phyloP scores from a whole-genome alignment of 2,888 invertebrate genomes.

The Diaperis boleti region DNA sequence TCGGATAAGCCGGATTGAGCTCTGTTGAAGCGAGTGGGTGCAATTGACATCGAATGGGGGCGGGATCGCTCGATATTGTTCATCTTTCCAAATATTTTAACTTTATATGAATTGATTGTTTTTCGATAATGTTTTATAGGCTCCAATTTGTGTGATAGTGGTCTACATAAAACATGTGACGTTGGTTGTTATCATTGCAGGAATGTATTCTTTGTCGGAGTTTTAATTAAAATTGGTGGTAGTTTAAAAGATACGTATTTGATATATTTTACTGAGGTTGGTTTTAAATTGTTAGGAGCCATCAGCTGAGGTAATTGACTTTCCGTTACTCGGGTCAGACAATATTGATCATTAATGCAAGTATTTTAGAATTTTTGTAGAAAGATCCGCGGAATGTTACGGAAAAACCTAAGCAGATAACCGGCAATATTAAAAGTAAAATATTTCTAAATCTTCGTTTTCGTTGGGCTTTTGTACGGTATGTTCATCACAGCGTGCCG shows the following conservation, averaged over 20 bases:
- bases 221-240: not conserved
- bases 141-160: no score
- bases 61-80: not conserved
- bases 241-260: not conserved
- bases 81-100: not conserved
- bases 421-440: no score
- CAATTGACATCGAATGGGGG: constrained; percentile 2
- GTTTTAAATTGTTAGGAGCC: not conserved
- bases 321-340: not conserved
- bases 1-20: constrained; percentile 13
- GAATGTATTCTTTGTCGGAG: not conserved
- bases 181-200: not conserved
- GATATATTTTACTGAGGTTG: no score
- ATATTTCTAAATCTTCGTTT: no score
- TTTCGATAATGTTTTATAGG: not conserved
- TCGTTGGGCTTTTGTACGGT: not conserved
- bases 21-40: constrained; percentile 7
- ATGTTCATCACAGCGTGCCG: not conserved
- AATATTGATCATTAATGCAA: no score
- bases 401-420: no score
- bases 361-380: no score
- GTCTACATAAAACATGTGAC: not conserved
- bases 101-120: no score
- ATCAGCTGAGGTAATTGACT: not conserved
- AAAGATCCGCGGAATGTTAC: no score